phyloP scores from a whole-genome alignment of 1,140 invertebrate species.

The Drosophila tristis region DNA sequence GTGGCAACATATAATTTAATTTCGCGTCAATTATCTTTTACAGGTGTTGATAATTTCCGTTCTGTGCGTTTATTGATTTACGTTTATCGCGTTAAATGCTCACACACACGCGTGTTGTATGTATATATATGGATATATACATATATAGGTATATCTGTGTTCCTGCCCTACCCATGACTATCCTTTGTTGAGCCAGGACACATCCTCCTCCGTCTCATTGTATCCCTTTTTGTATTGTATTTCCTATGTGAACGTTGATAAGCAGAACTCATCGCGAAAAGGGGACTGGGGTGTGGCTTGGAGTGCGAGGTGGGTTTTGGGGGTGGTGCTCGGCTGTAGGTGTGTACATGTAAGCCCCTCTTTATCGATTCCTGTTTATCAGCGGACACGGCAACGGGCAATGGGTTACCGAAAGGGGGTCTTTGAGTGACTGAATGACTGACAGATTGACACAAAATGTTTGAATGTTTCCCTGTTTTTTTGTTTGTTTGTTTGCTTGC shows the following conservation, averaged over 20 bases:
- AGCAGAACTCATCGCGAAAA: slow-evolving; percentile 15
- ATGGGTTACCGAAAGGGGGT: slow-evolving; percentile 42
- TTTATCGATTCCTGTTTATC: slow-evolving; percentile 69
- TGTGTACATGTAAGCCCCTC: slow-evolving; percentile 24
- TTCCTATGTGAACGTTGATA: slow-evolving; percentile 48
- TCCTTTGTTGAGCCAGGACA: slow-evolving; percentile 33
- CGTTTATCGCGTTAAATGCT: slow-evolving; percentile 35
- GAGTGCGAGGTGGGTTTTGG: too few relatives aligned
- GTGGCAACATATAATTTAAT: slow-evolving; percentile 42
- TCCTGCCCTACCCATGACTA: slow-evolving; percentile 6
- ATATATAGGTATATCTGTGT: not conserved
- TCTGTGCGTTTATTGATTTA: slow-evolving; percentile 56
- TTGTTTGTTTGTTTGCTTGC: slow-evolving; percentile 4
- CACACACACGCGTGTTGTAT: slow-evolving; percentile 6
- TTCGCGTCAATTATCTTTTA: slow-evolving; percentile 47
- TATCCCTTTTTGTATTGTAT: slow-evolving; percentile 60
- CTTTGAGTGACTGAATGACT: slow-evolving; percentile 38
- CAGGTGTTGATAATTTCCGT: slow-evolving; percentile 56
- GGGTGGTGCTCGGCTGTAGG: not conserved
- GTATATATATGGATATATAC: not conserved
- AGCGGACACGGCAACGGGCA: slow-evolving; percentile 30
- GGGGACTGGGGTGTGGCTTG: too few relatives aligned
- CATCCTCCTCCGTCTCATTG: slow-evolving; percentile 40
- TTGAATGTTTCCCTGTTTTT: slow-evolving; percentile 51
- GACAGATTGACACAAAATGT: slow-evolving; percentile 53